Conservation (phyloP, 2,888 invertebrate species). For the Tachina grossa region DNA sequence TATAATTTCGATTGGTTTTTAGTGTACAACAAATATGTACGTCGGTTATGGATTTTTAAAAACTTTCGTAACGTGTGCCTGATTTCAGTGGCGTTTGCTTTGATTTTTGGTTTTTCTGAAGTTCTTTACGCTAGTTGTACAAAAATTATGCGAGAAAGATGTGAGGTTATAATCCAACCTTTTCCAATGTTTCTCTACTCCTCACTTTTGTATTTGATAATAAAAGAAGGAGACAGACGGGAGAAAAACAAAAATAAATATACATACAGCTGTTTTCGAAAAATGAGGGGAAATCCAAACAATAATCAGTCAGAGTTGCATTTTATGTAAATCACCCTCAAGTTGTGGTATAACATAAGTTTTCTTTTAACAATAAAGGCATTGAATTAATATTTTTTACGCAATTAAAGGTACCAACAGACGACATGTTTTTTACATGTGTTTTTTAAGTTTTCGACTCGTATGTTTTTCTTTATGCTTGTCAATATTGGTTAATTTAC, state of each 20-base stretch:
- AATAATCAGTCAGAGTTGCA: constrained; percentile 48
- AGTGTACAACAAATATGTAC: constrained; percentile 16
- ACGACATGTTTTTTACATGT: too few relatives aligned
- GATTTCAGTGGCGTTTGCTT: constrained; percentile 43
- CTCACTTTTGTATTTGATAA: constrained; percentile 40
- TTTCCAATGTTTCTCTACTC: constrained; percentile 51
- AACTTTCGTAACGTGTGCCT: constrained; percentile 47
- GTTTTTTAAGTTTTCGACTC: too few relatives aligned
- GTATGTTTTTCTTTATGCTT: too few relatives aligned
- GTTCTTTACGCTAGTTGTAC: constrained; percentile 28
- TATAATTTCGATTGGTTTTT: constrained; percentile 44
- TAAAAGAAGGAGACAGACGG: constrained; percentile 37
- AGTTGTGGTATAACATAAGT: too few relatives aligned
- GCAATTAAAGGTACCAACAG: too few relatives aligned
- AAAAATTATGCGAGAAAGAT: constrained; percentile 53
- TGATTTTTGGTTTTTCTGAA: constrained; percentile 49
- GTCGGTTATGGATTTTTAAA: constrained; percentile 26
- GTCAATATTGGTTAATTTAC: too few relatives aligned
- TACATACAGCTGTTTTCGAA: constrained; percentile 66
- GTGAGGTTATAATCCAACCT: constrained; percentile 72
- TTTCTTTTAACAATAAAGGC: too few relatives aligned
- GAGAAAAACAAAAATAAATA: constrained; percentile 41
- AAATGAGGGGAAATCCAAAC: constrained; percentile 31
- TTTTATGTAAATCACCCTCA: too few relatives aligned
- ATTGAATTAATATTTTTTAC: too few relatives aligned